Percentiles rank a stretch among this genome's conserved stretches.
Conservation (phyloP, 2,888 invertebrate genomes). For the Lepidochitona cinerea region DNA sequence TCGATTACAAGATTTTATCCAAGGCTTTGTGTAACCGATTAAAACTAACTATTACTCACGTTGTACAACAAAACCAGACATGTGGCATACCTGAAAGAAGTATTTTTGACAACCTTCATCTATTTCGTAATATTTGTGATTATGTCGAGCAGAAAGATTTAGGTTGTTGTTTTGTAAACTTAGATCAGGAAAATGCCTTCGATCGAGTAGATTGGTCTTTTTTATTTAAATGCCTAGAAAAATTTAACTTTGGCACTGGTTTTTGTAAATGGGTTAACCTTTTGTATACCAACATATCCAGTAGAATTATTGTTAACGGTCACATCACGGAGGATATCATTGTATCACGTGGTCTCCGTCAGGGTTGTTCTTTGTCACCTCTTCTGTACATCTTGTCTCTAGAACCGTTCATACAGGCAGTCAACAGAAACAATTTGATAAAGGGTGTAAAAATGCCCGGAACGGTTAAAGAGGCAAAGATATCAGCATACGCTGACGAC, state of each 20-base stretch:
- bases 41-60: no score
- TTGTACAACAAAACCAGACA: no score
- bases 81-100: constrained; percentile 33
- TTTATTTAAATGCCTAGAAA: constrained; percentile 29
- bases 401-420: not conserved
- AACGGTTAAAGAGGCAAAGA: not conserved
- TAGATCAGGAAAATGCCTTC: constrained; percentile 45
- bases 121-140: constrained; percentile 30
- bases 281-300: no score
- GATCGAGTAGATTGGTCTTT: constrained; percentile 35
- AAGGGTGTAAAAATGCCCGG: constrained; percentile 22
- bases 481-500: constrained; percentile 18
- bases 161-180: constrained; percentile 25
- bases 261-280: no score
- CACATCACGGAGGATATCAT: not conserved
- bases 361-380: constrained; percentile 6
- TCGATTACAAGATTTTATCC: no score
- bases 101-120: constrained; percentile 37
- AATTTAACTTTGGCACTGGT: no score
- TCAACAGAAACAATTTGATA: not conserved
- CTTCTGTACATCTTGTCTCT: not conserved
- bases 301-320: not conserved
- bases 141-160: constrained; percentile 36
- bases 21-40: no score
- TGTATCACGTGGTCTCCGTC: constrained; percentile 5